Evolutionary conservation across 2,113 vertebrate genomes (phyloP).

Genomic region (Electrona antarctica): DNA sequence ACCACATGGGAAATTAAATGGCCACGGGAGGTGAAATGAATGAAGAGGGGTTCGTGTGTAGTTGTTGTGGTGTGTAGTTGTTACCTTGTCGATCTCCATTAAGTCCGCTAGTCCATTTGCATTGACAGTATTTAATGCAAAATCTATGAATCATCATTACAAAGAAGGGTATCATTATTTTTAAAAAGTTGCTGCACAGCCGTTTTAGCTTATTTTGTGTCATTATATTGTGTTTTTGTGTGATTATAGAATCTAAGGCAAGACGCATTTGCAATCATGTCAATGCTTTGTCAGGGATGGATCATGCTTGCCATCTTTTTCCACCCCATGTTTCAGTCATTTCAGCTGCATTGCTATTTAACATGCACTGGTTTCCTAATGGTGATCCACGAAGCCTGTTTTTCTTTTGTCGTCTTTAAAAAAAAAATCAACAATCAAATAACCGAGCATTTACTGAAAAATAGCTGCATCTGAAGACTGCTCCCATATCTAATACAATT

Average conservation of each 20-base stretch:
- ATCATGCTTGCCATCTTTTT: background rate
- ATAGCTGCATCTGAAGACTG: constrained; percentile 10
- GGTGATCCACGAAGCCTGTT: background rate
- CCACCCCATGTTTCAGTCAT: background rate
- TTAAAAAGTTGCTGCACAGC: background rate
- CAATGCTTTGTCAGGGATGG: background rate
- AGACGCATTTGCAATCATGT: too few species aligned
- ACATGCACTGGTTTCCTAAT: background rate
- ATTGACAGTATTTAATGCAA: background rate
- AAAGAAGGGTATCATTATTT: background rate
- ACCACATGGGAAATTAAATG: constrained; percentile 15
- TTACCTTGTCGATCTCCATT: constrained; percentile 24
- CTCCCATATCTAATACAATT: background rate
- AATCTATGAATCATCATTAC: background rate
- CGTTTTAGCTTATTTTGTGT: background rate
- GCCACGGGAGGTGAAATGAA: constrained; percentile 26
- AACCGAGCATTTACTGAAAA: constrained; percentile 14
- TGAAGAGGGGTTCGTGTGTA: background rate
- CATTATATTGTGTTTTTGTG: background rate
- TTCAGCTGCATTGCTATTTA: background rate
- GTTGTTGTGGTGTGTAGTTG: background rate
- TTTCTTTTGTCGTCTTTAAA: too few species aligned
- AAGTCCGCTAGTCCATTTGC: constrained; percentile 7
- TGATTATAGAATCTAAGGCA: background rate
- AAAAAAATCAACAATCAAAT: constrained; percentile 1